Evolutionary conservation across 1,140 invertebrate genomes (phyloP).

Genomic region (Drosophila varians): DNA sequence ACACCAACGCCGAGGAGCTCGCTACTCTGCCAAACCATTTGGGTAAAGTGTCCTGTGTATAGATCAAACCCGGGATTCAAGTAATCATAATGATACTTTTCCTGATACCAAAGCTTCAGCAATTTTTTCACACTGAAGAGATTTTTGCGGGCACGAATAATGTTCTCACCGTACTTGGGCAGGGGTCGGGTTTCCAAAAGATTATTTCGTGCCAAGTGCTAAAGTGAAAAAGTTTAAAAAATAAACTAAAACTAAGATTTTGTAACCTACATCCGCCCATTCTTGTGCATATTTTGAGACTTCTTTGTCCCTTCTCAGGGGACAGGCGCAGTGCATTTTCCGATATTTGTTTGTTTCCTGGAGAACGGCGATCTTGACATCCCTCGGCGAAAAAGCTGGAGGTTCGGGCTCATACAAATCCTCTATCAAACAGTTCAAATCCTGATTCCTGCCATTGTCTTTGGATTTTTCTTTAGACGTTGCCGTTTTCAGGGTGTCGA

Average conservation of each 20-base stretch:
- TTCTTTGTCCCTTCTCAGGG: conserved; percentile 20
- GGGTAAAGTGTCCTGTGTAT: conserved; percentile 87
- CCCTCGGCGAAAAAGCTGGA: neutral
- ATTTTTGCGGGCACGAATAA: conserved; percentile 84
- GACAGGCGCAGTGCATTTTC: conserved; percentile 20
- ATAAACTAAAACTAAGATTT: neutral
- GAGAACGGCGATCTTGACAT: neutral
- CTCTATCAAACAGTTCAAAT: neutral
- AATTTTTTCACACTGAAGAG: conserved; percentile 17
- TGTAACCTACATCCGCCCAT: conserved; percentile 55
- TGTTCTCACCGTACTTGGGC: conserved; percentile 65
- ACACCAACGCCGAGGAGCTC: conserved; percentile 89
- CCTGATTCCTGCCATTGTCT: neutral
- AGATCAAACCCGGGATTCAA: conserved; percentile 52
- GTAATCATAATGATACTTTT: conserved; percentile 86
- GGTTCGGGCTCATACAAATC: neutral
- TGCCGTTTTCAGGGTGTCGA: too few relatives aligned
- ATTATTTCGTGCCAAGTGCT: conserved; percentile 52
- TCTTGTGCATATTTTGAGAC: conserved; percentile 44
- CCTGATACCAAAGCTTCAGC: conserved; percentile 86
- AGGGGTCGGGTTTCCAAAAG: conserved; percentile 55
- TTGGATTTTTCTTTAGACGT: neutral
- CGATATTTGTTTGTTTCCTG: conserved; percentile 40
- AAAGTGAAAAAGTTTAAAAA: neutral
- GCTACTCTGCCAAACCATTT: conserved; percentile 89